Evolutionary conservation across 2,797 vertebrate species (phyloP).

Genomic region (Spinus olivaceus): DNA sequence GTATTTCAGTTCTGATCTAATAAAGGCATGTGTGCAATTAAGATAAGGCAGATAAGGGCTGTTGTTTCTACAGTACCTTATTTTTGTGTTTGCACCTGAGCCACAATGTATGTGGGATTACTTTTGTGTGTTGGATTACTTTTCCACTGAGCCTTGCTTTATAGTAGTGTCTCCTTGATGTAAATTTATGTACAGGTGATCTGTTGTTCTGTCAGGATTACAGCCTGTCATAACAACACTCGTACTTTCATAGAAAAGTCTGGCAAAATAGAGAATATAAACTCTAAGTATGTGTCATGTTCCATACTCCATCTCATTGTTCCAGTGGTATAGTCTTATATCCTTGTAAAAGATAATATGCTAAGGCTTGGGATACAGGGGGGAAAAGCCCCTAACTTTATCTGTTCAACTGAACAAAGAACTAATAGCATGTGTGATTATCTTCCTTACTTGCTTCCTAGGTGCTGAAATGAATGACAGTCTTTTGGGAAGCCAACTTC

Average conservation of each 20-base stretch:
- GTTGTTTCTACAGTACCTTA: neutral
- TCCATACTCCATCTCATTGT: neutral
- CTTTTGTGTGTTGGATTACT: neutral
- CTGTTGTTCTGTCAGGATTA: neutral
- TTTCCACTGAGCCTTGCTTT: neutral
- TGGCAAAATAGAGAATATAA: neutral
- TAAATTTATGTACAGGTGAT: neutral
- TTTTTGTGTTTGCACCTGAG: neutral
- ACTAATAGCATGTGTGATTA: neutral
- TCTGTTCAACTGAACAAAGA: neutral
- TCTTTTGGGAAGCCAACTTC: slow-evolving; percentile 85
- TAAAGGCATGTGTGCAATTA: neutral
- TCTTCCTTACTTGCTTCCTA: slow-evolving; percentile 48
- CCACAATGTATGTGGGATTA: neutral
- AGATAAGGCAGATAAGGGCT: neutral
- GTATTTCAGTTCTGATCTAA: neutral
- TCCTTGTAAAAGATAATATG: neutral
- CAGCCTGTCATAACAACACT: neutral
- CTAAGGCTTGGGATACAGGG: neutral
- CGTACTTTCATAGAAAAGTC: neutral
- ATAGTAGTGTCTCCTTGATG: neutral
- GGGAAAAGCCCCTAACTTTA: fast-evolving
- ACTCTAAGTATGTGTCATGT: neutral
- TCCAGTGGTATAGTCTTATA: neutral
- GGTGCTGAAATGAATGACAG: slow-evolving; percentile 86